Percentiles rank a stretch among this genome's conserved stretches.
Conservation (phyloP, 2,113 vertebrate genomes). For the Vulpes vulpes region DNA sequence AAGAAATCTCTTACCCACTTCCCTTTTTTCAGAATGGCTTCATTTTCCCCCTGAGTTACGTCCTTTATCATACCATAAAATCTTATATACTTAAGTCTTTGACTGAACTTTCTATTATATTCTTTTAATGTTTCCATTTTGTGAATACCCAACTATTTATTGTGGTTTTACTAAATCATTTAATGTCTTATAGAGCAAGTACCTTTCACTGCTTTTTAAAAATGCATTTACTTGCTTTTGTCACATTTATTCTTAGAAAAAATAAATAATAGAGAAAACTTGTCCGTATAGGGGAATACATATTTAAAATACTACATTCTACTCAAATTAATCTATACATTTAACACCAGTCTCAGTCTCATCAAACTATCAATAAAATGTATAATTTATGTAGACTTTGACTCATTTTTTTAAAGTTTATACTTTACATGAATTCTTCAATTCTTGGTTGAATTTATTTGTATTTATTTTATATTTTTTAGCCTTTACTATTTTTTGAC, state of each 20-base stretch:
- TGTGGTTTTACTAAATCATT: constrained; percentile 9
- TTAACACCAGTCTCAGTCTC: neutral
- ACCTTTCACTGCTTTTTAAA: neutral
- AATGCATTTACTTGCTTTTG: constrained; percentile 18
- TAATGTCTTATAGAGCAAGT: neutral
- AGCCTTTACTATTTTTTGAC: constrained; percentile 18
- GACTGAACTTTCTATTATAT: neutral
- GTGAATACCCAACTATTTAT: neutral
- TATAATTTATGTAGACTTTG: neutral
- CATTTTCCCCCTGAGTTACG: neutral
- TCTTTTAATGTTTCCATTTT: neutral
- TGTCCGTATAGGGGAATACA: neutral
- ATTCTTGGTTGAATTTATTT: constrained; percentile 2
- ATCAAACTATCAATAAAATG: constrained; percentile 12
- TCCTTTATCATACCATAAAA: neutral
- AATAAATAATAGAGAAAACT: neutral
- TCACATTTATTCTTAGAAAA: constrained; percentile 38
- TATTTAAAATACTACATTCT: constrained; percentile 18
- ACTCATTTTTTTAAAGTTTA: neutral
- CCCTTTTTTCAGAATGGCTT: neutral
- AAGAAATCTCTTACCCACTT: neutral
- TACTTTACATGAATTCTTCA: neutral
- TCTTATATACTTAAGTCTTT: neutral
- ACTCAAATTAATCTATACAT: neutral
- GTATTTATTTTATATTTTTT: constrained; percentile 14